phyloP scores from a whole-genome alignment of 2,113 vertebrate species.

The Ginglymostoma cirratum region DNA sequence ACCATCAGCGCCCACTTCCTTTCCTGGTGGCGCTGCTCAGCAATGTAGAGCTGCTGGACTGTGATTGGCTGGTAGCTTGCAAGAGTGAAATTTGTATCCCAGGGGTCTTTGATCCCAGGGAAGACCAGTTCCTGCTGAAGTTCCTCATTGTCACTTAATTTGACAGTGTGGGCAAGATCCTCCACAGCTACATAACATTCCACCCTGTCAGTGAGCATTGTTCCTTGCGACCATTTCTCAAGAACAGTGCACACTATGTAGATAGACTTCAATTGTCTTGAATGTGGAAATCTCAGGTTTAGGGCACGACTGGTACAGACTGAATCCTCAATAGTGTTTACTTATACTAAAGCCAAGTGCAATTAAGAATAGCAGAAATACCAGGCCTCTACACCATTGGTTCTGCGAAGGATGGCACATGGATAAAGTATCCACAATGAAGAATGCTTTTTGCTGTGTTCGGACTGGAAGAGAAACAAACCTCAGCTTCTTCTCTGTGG shows the following conservation, averaged over 20 bases:
- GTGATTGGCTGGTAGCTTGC: no score
- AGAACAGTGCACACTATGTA: background rate
- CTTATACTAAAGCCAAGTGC: background rate
- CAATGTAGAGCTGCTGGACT: no score
- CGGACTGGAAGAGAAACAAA: background rate
- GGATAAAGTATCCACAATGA: background rate
- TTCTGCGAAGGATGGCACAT: background rate
- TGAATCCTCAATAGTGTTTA: background rate
- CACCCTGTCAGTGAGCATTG: background rate
- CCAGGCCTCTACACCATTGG: background rate
- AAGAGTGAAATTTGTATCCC: no score
- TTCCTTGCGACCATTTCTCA: background rate
- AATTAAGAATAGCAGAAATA: background rate
- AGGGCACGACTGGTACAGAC: background rate
- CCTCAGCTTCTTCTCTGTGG: background rate
- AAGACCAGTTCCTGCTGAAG: no score
- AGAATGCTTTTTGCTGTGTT: background rate
- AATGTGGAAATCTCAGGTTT: background rate
- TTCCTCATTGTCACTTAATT: no score
- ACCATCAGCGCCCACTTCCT: no score
- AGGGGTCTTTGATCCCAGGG: no score
- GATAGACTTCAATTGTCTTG: background rate
- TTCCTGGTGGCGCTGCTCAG: no score
- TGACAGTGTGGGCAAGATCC: no score
- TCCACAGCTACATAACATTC: background rate